Percentiles rank a stretch among this genome's conserved stretches.
phyloP scores from a whole-genome alignment of 2,797 vertebrate genomes.

The Cyclopterus lumpus region DNA sequence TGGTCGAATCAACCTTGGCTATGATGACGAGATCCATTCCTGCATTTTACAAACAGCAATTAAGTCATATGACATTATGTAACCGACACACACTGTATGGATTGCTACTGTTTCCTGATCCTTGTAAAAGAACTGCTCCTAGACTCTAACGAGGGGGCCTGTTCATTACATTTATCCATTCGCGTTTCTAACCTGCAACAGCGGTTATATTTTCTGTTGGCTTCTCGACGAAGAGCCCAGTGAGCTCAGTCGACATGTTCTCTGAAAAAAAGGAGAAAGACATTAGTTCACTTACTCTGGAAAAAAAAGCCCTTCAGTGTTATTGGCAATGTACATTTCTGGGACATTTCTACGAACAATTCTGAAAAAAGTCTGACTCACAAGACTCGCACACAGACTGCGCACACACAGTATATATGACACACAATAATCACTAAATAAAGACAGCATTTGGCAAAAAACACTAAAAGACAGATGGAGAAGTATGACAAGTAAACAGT shows the following conservation, averaged over 20 bases:
- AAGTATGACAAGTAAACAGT: background rate
- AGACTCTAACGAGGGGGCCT: background rate
- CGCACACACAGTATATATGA: background rate
- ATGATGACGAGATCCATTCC: conserved; percentile 73
- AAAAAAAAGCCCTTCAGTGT: background rate
- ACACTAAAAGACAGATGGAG: background rate
- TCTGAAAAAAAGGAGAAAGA: conserved; percentile 59
- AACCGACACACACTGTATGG: background rate
- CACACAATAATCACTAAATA: background rate
- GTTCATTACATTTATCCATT: background rate
- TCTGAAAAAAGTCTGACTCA: background rate
- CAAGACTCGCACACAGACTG: background rate
- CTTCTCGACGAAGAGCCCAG: conserved; percentile 82
- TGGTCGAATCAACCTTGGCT: conserved; percentile 84
- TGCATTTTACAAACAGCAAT: conserved; percentile 57
- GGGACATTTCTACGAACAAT: background rate
- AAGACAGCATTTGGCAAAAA: background rate
- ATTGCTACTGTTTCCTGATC: background rate
- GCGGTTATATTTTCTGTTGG: conserved; percentile 48
- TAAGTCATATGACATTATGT: background rate
- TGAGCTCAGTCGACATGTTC: conserved; percentile 65
- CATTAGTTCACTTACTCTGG: background rate
- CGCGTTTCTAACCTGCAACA: conserved; percentile 67
- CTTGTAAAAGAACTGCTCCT: background rate
- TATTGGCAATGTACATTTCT: background rate